Percentiles rank a stretch among this genome's conserved stretches.
phyloP scores from a whole-genome alignment of 1,140 invertebrate species.

The Holcopasites calliopsidis region DNA sequence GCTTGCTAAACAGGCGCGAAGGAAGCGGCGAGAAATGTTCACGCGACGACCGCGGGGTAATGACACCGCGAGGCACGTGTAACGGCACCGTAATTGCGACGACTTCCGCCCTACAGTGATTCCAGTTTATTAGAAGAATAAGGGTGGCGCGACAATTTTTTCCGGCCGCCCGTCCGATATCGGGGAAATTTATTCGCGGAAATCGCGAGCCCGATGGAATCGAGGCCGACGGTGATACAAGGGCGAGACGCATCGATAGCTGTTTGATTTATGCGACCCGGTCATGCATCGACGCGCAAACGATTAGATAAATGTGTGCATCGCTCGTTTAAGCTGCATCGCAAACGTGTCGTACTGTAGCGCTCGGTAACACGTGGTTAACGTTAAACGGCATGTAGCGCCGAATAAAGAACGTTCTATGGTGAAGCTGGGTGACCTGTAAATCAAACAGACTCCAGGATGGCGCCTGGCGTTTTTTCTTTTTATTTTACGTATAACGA shows the following conservation, averaged over 20 bases:
- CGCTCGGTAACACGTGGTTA: slow-evolving; percentile 25
- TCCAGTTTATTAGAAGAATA: no score
- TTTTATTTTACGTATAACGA: background rate
- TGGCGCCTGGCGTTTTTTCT: background rate
- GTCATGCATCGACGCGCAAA: slow-evolving; percentile 10
- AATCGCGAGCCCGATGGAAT: background rate
- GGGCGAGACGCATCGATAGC: background rate
- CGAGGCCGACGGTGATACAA: no score
- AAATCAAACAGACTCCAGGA: background rate
- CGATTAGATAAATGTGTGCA: background rate
- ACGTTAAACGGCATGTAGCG: slow-evolving; percentile 5
- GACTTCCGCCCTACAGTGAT: no score
- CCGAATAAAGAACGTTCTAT: background rate
- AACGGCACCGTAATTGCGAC: no score
- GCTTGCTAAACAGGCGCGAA: background rate
- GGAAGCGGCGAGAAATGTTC: background rate
- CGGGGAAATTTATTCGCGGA: background rate
- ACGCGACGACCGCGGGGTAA: background rate
- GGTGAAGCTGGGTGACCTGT: background rate
- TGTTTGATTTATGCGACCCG: background rate
- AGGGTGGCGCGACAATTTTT: no score
- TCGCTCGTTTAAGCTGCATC: slow-evolving; percentile 1
- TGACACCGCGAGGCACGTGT: background rate
- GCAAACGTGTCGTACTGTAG: slow-evolving; percentile 24
- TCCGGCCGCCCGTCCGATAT: no score